These are phyloP conservation scores for Parotocinclus haroldoi DNA, from an alignment of 2,797 vertebrate species.

Conservation along the genomic window DNA sequence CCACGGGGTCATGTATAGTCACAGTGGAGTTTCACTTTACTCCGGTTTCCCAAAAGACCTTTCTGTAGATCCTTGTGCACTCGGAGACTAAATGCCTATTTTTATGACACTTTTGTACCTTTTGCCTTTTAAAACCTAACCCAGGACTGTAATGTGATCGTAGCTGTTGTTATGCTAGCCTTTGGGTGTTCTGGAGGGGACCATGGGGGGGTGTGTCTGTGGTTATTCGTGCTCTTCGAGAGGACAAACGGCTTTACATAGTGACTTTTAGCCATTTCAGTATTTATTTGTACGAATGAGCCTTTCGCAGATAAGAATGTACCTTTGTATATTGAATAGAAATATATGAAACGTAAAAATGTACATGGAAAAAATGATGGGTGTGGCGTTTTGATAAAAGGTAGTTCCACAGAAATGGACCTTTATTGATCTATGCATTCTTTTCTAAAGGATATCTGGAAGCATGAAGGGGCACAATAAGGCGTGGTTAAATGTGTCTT, in stretches of 20 bases:
- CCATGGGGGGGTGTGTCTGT: conserved; percentile 29
- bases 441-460: conserved; percentile 39
- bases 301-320: conserved; percentile 91
- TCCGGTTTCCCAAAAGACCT: conserved; percentile 35
- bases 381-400: conserved; percentile 6
- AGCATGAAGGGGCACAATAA: too few species aligned
- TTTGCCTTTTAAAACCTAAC: conserved; percentile 63
- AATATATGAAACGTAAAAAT: conserved; percentile 78
- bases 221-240: conserved; percentile 47
- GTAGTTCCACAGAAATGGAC: conserved; percentile 30
- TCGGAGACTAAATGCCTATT: conserved; percentile 71
- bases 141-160: conserved; percentile 62
- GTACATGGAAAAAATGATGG: conserved; percentile 75
- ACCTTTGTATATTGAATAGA: conserved; percentile 94
- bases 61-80: conserved; percentile 66
- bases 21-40: too few species aligned
- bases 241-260: conserved; percentile 65
- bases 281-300: conserved; percentile 98
- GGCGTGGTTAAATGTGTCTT: not conserved
- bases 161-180: conserved; percentile 63
- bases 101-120: conserved; percentile 74
- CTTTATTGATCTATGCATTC: conserved; percentile 66
- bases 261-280: conserved; percentile 87
- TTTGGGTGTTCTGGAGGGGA: conserved; percentile 59
- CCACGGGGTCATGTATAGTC: too few species aligned